Base-by-base conservation (phyloP, 2,888 invertebrate species). In the Eustalomyia histrio region DNA sequence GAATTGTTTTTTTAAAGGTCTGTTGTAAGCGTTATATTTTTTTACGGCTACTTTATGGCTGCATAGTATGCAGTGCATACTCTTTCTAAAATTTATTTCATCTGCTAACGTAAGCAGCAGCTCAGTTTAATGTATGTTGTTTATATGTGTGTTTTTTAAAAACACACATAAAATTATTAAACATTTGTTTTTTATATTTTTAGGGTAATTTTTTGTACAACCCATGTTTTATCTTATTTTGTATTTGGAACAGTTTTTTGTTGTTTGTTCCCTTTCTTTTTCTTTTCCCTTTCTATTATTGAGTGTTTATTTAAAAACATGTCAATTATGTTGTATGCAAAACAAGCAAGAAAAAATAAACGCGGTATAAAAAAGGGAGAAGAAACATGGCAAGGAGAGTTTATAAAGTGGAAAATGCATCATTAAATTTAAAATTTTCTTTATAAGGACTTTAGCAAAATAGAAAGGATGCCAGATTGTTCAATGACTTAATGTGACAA, bases 331-430 rank as follows among this genome's bases (percentile, higher is more conserved):
- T 65, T n/a, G n/a, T n/a, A n/a, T n/a, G n/a, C 35, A 43, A 64
- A 53, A 55, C 35, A 57, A 39, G 6, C 8, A 67, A 33, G 21
- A 21, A n/a, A 12, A 61, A 50, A 18, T 29, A 68, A 57, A 47
- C 35, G 68, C 61, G 53, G 47, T 47, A 6, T 6, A 43, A 60
- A 60, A 75, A 10, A 17, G 39, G 29, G 60, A 57, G 29, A 61
- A 57, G 29, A 61, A 75, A 14, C 75, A 63, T 79, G 73, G 68
- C 73, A 65, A 71, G 64, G 68, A 61, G 60, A 78, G 52, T 64
- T n/a, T 57, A 29, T 79, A 52, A 79, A 78, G 65, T 60, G 60
- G 64, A 71, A 76, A 79, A 79, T 74, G 73, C 74, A 69, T 61
- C 68, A 65, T 74, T 74, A 64, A 58, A 35, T 63, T 47, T 68